phyloP scores from a whole-genome alignment of 2,113 vertebrate species.

The Syngnathus typhle region DNA sequence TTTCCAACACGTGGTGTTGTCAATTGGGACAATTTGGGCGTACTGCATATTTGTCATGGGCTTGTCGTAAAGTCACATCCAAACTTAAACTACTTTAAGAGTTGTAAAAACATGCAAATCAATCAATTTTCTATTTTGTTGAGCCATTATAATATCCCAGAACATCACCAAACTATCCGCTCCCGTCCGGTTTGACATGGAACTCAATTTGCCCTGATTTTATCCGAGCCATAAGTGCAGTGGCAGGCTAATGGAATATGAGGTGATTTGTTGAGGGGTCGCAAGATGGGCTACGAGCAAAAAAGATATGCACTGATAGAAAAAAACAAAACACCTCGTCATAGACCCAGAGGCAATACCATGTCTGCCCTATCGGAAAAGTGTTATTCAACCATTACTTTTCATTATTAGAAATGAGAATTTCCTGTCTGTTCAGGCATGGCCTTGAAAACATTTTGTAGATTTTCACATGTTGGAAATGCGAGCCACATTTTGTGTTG shows the following conservation, averaged over 20 bases:
- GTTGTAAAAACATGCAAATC: background rate
- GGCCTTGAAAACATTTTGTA: no score
- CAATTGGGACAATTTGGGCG: no score
- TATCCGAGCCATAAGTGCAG: slow-evolving; percentile 44
- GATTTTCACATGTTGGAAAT: no score
- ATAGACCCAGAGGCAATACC: slow-evolving; percentile 4
- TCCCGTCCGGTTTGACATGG: slow-evolving; percentile 14
- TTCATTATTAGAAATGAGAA: no score
- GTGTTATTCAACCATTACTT: no score
- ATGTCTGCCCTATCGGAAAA: background rate
- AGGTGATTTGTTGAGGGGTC: background rate
- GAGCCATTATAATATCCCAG: background rate
- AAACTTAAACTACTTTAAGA: no score
- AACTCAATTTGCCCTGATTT: slow-evolving; percentile 46
- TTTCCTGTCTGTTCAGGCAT: no score
- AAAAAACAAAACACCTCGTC: slow-evolving; percentile 13
- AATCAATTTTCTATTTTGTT: slow-evolving; percentile 6
- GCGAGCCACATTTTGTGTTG: no score
- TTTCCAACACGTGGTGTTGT: no score
- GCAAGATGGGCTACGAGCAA: background rate
- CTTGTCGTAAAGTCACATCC: no score
- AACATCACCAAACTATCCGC: background rate
- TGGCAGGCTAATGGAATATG: slow-evolving; percentile 31
- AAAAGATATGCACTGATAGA: slow-evolving; percentile 10
- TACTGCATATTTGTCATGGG: no score